Conservation (phyloP, 2,797 vertebrate species). For the Malacoraja senta region DNA sequence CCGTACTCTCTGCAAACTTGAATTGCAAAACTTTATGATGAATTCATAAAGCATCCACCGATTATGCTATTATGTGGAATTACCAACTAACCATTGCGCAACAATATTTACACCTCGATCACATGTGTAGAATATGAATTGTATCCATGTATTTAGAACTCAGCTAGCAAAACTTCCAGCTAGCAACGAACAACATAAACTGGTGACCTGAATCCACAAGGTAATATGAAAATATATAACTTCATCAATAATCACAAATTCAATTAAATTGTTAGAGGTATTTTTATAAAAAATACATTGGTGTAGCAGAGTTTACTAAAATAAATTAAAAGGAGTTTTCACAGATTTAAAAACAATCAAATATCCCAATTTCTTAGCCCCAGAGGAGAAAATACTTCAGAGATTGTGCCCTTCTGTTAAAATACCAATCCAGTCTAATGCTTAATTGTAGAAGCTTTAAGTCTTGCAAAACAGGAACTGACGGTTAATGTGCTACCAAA, state of each 20-base stretch:
- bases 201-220: background rate
- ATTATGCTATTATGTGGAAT: too few species aligned
- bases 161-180: background rate
- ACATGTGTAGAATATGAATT: background rate
- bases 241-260: background rate
- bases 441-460: background rate
- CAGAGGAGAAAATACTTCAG: background rate
- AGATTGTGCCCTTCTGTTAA: slow-evolving; percentile 2
- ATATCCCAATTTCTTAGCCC: background rate
- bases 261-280: background rate
- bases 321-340: background rate
- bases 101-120: background rate
- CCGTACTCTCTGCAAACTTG: background rate
- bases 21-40: too few species aligned
- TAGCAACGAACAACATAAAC: background rate
- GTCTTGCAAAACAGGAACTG: background rate
- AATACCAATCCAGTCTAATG: background rate
- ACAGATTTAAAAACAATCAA: background rate
- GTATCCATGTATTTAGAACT: background rate
- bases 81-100: too few species aligned
- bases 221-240: background rate
- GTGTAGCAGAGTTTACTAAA: background rate
- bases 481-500: background rate
- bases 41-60: too few species aligned
- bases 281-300: background rate